A percentile compares a stretch with the other conserved stretches of the same genome.
Evolutionary conservation across 2,797 vertebrate genomes (phyloP).

Genomic region (Moxostoma hubbsi): DNA sequence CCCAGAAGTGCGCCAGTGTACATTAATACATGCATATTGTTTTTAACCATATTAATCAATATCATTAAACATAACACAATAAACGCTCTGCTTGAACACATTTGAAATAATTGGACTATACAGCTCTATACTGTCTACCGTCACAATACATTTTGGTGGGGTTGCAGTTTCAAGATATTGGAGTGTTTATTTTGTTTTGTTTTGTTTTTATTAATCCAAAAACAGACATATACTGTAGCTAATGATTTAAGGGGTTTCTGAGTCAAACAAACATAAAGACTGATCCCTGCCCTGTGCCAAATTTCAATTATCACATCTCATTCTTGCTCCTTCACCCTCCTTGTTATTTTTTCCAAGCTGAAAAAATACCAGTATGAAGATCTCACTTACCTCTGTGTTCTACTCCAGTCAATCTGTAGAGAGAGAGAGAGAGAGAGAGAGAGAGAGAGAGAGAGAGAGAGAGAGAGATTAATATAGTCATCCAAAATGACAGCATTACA

Average conservation of each 20-base stretch:
- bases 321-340: conserved; percentile 30
- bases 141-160: no score
- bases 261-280: conserved; percentile 3
- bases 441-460: conserved; percentile 14
- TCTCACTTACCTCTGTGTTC: conserved; percentile 56
- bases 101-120: no score
- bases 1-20: conserved; percentile 8
- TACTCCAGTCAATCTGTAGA: conserved; percentile 41
- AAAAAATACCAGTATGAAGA: conserved; percentile 25
- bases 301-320: conserved; percentile 31
- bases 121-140: no score
- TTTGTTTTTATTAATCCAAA: no score
- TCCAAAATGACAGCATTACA: conserved; percentile 39
- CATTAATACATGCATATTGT: background rate
- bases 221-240: background rate
- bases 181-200: no score
- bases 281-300: conserved; percentile 14
- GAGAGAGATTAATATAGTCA: conserved; percentile 19
- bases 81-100: no score
- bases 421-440: conserved; percentile 17
- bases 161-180: no score
- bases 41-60: no score
- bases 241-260: background rate
- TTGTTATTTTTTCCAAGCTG: conserved; percentile 43
- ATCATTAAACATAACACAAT: no score